phyloP scores from a whole-genome alignment of 1,140 invertebrate species.

The Trialeurodes vaporariorum region DNA sequence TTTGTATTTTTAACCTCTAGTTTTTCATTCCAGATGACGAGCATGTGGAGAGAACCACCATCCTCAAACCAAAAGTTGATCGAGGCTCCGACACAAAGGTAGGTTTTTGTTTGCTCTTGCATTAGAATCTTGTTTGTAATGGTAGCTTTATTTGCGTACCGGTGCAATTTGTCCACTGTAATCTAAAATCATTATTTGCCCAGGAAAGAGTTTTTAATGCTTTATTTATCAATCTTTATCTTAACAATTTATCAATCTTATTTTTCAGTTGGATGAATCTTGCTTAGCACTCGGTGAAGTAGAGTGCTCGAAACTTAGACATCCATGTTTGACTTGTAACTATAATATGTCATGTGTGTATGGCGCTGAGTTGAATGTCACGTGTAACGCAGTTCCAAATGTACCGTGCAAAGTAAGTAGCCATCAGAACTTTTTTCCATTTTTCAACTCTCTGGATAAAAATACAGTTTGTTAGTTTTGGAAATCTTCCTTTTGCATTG shows the following conservation, averaged over 20 bases:
- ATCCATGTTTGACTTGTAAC: slow-evolving; percentile 24
- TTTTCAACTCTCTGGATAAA: neutral
- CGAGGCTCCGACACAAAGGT: neutral
- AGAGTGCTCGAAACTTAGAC: slow-evolving; percentile 17
- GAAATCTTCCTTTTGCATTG: neutral
- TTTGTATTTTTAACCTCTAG: neutral
- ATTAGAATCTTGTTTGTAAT: no score
- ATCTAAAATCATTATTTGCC: no score
- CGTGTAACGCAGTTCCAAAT: slow-evolving; percentile 20
- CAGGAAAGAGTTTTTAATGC: neutral
- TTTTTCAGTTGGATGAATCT: neutral
- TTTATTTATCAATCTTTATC: neutral
- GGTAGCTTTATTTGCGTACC: no score
- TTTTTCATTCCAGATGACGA: neutral
- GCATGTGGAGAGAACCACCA: neutral
- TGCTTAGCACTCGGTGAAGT: slow-evolving; percentile 13
- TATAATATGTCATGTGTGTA: slow-evolving; percentile 26
- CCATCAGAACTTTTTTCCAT: neutral
- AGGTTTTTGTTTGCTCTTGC: neutral
- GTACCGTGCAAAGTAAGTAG: slow-evolving; percentile 12
- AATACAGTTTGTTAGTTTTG: neutral
- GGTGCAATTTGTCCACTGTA: no score
- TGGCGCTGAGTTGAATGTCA: slow-evolving; percentile 22
- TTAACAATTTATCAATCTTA: neutral
- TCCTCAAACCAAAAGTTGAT: neutral